phyloP scores from a whole-genome alignment of 2,888 invertebrate genomes.

The Drosophila prolongata region DNA sequence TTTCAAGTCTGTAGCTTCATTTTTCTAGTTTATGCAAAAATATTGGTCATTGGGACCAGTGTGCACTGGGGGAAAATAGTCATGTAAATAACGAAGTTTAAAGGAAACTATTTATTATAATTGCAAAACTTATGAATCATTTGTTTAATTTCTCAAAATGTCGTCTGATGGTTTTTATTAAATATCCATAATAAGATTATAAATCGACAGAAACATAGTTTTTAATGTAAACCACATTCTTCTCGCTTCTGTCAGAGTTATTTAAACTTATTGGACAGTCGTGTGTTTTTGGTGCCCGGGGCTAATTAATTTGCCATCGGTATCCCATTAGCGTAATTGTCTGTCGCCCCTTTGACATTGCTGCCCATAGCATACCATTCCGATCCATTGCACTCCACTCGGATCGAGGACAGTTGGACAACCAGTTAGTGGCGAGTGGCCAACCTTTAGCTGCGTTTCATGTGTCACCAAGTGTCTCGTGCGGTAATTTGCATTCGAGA shows the following conservation, averaged over 20 bases:
- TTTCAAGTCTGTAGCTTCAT: no score
- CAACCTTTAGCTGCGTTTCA: conserved; percentile 61
- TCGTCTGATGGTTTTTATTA: no score
- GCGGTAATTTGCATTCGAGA: conserved; percentile 68
- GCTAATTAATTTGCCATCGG: conserved; percentile 81
- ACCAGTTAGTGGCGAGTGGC: conserved; percentile 17
- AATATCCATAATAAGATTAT: no score
- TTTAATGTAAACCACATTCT: no score
- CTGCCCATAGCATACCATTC: conserved; percentile 29
- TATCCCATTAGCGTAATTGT: conserved; percentile 80
- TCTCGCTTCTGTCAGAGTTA: background rate
- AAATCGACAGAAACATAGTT: background rate
- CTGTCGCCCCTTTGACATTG: conserved; percentile 76
- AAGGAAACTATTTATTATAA: no score
- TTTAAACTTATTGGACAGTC: conserved; percentile 19
- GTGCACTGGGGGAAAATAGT: no score
- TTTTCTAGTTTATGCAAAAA: no score
- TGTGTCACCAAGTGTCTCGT: conserved; percentile 64
- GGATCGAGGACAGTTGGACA: conserved; percentile 25
- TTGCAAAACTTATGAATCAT: no score
- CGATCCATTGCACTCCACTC: background rate
- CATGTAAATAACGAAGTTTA: no score
- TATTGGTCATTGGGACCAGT: no score
- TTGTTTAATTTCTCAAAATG: no score
- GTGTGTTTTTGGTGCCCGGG: conserved; percentile 39